Conservation (phyloP, 2,797 vertebrate species). For the Sebastes taczanowskii region DNA sequence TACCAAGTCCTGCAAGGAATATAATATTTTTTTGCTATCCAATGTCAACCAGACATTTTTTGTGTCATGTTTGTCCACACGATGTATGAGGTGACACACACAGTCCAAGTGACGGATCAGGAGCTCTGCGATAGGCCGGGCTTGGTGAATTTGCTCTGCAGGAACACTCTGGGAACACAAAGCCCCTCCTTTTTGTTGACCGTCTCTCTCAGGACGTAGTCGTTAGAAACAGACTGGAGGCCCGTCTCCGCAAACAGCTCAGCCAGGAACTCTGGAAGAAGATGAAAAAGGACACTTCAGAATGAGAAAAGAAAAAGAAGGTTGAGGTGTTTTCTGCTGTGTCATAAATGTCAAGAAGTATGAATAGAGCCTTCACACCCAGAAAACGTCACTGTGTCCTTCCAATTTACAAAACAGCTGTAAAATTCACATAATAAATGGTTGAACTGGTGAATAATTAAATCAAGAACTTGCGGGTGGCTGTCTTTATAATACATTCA, state of each 20-base stretch:
- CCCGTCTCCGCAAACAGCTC: slow-evolving; percentile 85
- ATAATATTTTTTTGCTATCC: neutral
- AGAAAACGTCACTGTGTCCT: neutral
- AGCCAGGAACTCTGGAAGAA: slow-evolving; percentile 86
- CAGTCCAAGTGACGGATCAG: neutral
- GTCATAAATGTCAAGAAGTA: neutral
- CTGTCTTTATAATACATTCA: neutral
- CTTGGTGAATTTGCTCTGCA: slow-evolving; percentile 95
- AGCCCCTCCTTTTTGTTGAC: slow-evolving; percentile 96
- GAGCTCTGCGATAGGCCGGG: slow-evolving; percentile 30
- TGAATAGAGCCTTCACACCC: neutral
- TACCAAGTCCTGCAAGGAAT: neutral
- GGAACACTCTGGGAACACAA: slow-evolving; percentile 91
- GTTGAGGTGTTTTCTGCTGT: neutral
- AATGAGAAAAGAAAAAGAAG: neutral
- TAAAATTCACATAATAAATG: neutral
- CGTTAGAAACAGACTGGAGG: slow-evolving; percentile 83
- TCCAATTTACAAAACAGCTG: neutral
- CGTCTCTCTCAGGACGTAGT: slow-evolving; percentile 93
- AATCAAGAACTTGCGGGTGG: accelerated
- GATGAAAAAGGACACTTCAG: neutral
- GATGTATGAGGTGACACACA: no score
- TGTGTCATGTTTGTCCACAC: neutral
- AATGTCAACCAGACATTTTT: neutral
- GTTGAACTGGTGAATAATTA: neutral